Conservation (phyloP, 2,113 vertebrate genomes). For the Columba livia region DNA sequence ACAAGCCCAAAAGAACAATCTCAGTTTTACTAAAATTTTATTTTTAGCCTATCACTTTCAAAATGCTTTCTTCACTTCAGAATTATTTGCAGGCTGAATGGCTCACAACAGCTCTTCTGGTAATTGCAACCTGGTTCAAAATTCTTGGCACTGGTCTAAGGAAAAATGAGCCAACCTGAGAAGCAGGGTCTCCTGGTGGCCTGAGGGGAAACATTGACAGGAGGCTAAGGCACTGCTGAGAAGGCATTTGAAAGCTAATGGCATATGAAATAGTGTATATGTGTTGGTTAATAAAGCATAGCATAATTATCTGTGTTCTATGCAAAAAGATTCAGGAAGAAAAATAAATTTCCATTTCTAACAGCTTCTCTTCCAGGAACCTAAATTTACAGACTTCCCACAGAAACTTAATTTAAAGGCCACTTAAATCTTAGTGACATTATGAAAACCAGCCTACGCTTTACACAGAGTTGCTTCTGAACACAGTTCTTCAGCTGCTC, state of each 20-base stretch:
- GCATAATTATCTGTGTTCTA: background rate
- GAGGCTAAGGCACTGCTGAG: background rate
- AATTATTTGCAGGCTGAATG: constrained; percentile 29
- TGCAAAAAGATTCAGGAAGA: background rate
- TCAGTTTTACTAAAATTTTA: background rate
- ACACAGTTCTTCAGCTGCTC: background rate
- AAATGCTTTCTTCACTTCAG: constrained; percentile 32
- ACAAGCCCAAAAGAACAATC: background rate
- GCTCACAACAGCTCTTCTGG: background rate
- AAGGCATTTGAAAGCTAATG: background rate
- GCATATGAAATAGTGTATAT: background rate
- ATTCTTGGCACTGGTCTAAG: background rate
- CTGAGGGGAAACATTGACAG: background rate
- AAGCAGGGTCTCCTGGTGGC: background rate
- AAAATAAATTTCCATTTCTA: background rate
- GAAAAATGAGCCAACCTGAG: background rate
- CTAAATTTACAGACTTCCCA: constrained; percentile 6
- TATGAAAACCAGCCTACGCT: background rate
- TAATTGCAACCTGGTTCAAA: background rate
- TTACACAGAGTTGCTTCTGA: background rate
- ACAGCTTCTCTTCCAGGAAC: background rate
- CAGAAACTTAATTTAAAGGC: constrained; percentile 25
- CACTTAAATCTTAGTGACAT: background rate
- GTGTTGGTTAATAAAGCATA: background rate
- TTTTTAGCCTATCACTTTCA: background rate